These are phyloP conservation scores for Drosophila auraria DNA, from an alignment of 1,140 invertebrate genomes.

Conservation along the genomic window DNA sequence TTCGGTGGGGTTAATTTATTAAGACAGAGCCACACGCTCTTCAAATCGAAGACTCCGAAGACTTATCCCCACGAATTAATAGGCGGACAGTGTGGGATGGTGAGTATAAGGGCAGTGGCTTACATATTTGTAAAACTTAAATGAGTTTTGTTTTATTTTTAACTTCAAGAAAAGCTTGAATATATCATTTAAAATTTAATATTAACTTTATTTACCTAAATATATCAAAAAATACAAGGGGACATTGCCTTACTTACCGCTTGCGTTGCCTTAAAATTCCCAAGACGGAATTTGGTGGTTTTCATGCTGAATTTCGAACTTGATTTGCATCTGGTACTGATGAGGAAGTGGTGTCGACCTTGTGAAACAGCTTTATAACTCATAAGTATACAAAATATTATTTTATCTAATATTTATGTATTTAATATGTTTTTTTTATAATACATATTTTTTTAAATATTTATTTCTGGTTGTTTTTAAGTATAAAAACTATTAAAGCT, in stretches of 20 bases:
- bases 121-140: not conserved
- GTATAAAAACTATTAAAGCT: no score
- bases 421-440: no score
- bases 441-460: no score
- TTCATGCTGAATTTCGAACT: not conserved
- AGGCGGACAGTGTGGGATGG: slow-evolving; percentile 11
- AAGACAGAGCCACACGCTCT: slow-evolving; percentile 37
- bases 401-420: no score
- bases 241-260: no score
- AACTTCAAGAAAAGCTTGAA: not conserved
- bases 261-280: not conserved
- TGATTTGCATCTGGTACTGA: no score
- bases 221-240: not conserved
- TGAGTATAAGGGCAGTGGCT: not conserved
- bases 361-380: no score
- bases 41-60: slow-evolving; percentile 39
- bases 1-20: slow-evolving; percentile 50
- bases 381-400: no score
- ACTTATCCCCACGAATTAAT: slow-evolving; percentile 35
- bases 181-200: not conserved
- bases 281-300: not conserved
- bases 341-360: no score
- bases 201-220: not conserved
- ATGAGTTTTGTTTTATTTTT: no score
- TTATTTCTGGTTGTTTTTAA: no score